Conservation (phyloP, 2,888 invertebrate genomes). For the Erynnis tages region DNA sequence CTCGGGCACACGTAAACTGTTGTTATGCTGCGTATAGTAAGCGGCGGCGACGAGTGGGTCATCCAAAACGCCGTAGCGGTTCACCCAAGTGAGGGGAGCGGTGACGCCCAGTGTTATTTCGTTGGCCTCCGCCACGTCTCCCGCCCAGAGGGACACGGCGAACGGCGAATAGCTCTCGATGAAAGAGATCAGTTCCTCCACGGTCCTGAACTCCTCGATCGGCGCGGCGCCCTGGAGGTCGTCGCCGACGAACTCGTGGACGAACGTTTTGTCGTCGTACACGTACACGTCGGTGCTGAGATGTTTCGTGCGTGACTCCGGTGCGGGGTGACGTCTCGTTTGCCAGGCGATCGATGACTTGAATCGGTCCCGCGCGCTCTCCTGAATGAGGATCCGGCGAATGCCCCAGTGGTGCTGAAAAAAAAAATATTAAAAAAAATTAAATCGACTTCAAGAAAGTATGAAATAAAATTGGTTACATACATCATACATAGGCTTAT, state of each 20-base stretch:
- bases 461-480: too few species aligned
- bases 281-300: constrained; percentile 31
- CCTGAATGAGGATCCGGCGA: constrained; percentile 50
- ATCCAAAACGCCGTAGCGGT: constrained; percentile 45
- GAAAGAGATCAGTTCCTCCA: constrained; percentile 50
- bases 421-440: background rate
- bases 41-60: constrained; percentile 40
- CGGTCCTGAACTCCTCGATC: constrained; percentile 55
- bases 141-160: constrained; percentile 54
- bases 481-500: too few species aligned
- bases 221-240: constrained; percentile 30
- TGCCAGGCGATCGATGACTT: constrained; percentile 45
- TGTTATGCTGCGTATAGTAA: constrained; percentile 20
- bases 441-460: background rate
- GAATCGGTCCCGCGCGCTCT: constrained; percentile 47
- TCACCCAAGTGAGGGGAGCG: constrained; percentile 50
- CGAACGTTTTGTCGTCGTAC: constrained; percentile 31
- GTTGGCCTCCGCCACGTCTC: constrained; percentile 47
- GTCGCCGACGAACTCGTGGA: constrained; percentile 29
- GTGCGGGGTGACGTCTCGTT: constrained; percentile 20
- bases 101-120: constrained; percentile 44
- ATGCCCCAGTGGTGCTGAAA: constrained; percentile 53
- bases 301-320: background rate
- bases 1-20: background rate
- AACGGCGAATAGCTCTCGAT: constrained; percentile 33